Percentiles rank a stretch among this genome's conserved stretches.
These are phyloP conservation scores for Ricordea florida DNA, from an alignment of 92 coral and sea anemone genomes.

Conservation along the genomic window DNA sequence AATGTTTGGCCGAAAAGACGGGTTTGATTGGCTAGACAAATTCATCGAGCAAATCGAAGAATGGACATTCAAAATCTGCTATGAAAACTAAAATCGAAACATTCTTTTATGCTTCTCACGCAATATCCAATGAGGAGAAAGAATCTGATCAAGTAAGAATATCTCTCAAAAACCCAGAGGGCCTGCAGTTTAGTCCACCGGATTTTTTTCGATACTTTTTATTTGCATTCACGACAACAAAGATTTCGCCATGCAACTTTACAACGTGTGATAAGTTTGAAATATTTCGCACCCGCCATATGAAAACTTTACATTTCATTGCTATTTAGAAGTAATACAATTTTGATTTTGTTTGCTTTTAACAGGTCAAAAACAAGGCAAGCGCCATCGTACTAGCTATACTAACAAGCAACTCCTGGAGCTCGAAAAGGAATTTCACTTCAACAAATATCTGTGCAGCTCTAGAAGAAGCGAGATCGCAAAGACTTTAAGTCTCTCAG, in stretches of 20 bases:
- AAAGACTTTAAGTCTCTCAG: conserved; percentile 80
- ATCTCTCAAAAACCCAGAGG: neutral
- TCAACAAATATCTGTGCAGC: conserved; percentile 89
- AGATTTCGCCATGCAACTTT: no score
- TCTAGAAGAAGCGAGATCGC: conserved; percentile 94
- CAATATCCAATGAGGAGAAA: neutral
- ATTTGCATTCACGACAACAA: no score
- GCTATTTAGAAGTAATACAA: no score
- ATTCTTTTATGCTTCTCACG: no score
- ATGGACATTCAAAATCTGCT: no score
- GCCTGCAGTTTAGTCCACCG: neutral
- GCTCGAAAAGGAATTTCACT: conserved; percentile 94
- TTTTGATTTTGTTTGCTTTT: neutral
- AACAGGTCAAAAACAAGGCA: conserved; percentile 49
- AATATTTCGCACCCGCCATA: no score
- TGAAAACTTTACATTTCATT: no score
- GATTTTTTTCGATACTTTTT: neutral
- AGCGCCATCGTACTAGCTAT: conserved; percentile 94
- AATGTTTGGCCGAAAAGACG: neutral
- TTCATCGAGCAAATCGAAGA: no score
- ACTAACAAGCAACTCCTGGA: conserved; percentile 93
- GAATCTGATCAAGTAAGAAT: neutral
- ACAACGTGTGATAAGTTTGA: neutral
- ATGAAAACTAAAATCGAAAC: conserved; percentile 10
- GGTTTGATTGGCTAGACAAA: conserved; percentile 7